Percentiles rank a stretch among this genome's conserved stretches.
Evolutionary conservation across 2,113 vertebrate species (phyloP).

Genomic region (Leptocoma aspasia): DNA sequence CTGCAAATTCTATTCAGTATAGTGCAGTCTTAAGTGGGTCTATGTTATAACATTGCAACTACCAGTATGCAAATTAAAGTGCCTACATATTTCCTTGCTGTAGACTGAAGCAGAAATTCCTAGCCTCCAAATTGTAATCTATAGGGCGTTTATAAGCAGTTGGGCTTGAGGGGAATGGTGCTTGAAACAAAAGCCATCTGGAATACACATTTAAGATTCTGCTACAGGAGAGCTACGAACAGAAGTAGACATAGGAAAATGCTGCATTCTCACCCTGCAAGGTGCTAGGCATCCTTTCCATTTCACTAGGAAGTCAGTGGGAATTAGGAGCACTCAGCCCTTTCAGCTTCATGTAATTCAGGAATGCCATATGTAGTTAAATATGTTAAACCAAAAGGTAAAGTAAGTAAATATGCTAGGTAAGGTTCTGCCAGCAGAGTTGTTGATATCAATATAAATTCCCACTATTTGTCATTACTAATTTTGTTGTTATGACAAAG

Average conservation of each 20-base stretch:
- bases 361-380: not conserved
- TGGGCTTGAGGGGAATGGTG: not conserved
- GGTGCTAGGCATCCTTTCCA: not conserved
- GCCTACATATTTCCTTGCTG: not conserved
- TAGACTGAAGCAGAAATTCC: not conserved
- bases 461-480: not conserved
- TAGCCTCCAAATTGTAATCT: not conserved
- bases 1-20: not conserved
- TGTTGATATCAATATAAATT: not conserved
- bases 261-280: not conserved
- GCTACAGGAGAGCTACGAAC: not conserved
- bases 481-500: not conserved
- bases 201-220: not conserved
- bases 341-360: not conserved
- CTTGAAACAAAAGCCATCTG: conserved; percentile 42
- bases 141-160: not conserved
- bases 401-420: not conserved
- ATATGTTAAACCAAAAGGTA: not conserved
- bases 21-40: not conserved
- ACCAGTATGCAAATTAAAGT: not conserved
- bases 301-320: not conserved
- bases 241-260: not conserved
- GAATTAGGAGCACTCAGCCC: not conserved
- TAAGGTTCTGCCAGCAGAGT: not conserved
- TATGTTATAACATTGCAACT: not conserved